phyloP scores from a whole-genome alignment of 2,888 invertebrate genomes.

The Thereva nobilitata region DNA sequence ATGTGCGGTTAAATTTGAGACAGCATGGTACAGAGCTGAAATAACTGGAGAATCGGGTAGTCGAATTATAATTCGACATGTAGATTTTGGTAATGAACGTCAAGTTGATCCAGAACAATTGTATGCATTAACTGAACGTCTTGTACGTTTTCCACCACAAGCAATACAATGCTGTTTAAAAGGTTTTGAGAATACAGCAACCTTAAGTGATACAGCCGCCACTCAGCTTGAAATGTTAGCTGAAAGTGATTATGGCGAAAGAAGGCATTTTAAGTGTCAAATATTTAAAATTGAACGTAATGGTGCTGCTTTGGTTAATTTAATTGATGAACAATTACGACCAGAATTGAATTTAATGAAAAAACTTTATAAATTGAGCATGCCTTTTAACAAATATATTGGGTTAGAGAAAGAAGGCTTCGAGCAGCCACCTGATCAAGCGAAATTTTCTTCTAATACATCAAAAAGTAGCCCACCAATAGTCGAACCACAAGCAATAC shows the following conservation, averaged over 20 bases:
- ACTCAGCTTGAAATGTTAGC: conserved; percentile 69
- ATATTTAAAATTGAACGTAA: conserved; percentile 50
- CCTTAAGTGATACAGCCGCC: conserved; percentile 51
- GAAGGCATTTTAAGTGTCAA: conserved; percentile 55
- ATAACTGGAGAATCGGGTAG: conserved; percentile 60
- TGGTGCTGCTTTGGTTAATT: conserved; percentile 58
- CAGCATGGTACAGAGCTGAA: conserved; percentile 86
- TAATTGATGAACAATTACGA: conserved; percentile 62
- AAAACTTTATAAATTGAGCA: conserved; percentile 59
- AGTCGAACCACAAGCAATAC: neutral
- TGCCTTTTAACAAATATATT: conserved; percentile 57
- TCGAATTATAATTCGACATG: conserved; percentile 75
- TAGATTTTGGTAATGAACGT: conserved; percentile 96
- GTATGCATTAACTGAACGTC: conserved; percentile 67
- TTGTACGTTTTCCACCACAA: conserved; percentile 70
- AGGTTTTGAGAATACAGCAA: conserved; percentile 59
- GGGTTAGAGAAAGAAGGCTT: conserved; percentile 52
- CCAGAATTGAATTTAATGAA: conserved; percentile 65
- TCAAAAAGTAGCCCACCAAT: too few relatives aligned
- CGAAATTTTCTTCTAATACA: too few relatives aligned
- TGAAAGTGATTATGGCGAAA: conserved; percentile 60
- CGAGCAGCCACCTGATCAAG: too few relatives aligned
- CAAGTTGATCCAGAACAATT: conserved; percentile 66
- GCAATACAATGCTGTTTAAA: conserved; percentile 79
- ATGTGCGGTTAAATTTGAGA: conserved; percentile 79